These are phyloP conservation scores for Eremobia ochroleuca DNA, from an alignment of 2,888 invertebrate species.

Conservation along the genomic window DNA sequence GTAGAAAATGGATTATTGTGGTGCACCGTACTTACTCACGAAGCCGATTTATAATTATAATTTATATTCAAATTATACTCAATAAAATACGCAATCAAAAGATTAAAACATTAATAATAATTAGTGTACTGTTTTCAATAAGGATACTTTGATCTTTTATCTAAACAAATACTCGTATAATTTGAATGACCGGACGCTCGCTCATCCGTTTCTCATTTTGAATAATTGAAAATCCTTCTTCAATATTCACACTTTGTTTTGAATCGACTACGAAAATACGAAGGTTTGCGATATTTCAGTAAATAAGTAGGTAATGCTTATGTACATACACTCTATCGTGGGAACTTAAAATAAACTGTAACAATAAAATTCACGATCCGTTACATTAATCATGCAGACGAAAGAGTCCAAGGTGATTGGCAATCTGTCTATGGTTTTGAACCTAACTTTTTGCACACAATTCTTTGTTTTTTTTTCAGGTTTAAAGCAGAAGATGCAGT, in stretches of 20 bases:
- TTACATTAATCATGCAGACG: background rate
- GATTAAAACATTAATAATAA: conserved; percentile 19
- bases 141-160: conserved; percentile 37
- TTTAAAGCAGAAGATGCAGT: background rate
- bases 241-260: background rate
- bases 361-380: background rate
- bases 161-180: conserved; percentile 38
- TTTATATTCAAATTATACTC: conserved; percentile 34
- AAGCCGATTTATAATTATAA: conserved; percentile 27
- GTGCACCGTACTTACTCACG: conserved; percentile 39
- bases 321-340: background rate
- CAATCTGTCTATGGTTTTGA: background rate
- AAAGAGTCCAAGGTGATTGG: background rate
- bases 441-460: background rate
- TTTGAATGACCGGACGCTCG: conserved; percentile 35
- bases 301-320: background rate
- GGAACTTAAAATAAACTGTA: background rate
- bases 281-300: background rate
- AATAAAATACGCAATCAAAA: conserved; percentile 22
- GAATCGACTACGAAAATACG: background rate
- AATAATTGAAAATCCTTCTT: conserved; percentile 24
- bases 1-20: conserved; percentile 50
- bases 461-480: background rate
- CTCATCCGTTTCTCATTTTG: conserved; percentile 26
- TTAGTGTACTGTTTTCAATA: conserved; percentile 21